Conservation (phyloP, 1,140 invertebrate genomes). For the Drosophila pseudoananassae region DNA sequence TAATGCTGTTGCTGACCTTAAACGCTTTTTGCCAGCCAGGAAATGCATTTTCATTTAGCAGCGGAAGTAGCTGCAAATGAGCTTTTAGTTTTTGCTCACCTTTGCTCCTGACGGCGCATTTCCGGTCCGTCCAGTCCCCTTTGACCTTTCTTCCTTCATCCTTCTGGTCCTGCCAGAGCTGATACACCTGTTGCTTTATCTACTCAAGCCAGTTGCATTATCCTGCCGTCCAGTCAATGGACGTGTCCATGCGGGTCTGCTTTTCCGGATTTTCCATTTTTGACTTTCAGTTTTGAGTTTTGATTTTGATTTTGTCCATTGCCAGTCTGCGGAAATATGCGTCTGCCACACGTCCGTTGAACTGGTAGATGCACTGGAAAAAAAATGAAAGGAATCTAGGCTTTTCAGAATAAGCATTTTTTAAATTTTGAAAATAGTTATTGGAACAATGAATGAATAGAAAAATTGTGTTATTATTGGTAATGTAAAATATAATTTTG, state of each 20-base stretch:
- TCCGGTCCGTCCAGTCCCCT: slow-evolving; percentile 25
- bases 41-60: slow-evolving; percentile 83
- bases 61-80: slow-evolving; percentile 83
- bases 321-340: slow-evolving; percentile 51
- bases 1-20: slow-evolving; percentile 35
- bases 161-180: neutral
- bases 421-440: too few species aligned
- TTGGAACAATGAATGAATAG: too few species aligned
- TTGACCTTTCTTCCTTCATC: neutral
- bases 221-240: slow-evolving; percentile 20
- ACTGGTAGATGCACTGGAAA: slow-evolving; percentile 7
- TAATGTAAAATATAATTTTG: too few species aligned
- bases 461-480: too few species aligned
- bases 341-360: slow-evolving; percentile 44
- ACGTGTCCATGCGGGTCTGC: too few species aligned
- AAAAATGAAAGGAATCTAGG: neutral
- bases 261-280: neutral
- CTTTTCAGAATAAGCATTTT: too few species aligned
- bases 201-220: slow-evolving; percentile 37
- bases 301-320: slow-evolving; percentile 7
- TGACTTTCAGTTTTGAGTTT: neutral
- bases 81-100: slow-evolving; percentile 82
- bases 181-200: slow-evolving; percentile 38
- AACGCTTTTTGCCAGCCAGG: slow-evolving; percentile 73
- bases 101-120: slow-evolving; percentile 48